Base-by-base conservation (phyloP, 2,797 vertebrate genomes). In the Tokudaia muenninki region DNA sequence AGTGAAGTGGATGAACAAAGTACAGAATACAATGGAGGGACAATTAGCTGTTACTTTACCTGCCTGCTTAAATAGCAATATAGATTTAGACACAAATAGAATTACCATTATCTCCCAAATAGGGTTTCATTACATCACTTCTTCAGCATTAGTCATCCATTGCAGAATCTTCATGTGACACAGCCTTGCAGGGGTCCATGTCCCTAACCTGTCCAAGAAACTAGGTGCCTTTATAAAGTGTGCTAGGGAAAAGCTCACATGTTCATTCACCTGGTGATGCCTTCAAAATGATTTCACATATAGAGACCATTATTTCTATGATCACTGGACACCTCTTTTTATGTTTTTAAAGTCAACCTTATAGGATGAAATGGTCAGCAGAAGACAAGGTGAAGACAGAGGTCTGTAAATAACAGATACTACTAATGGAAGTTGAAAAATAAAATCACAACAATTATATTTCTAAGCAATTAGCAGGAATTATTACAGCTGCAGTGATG, bases 1-100 rank as follows among this genome's bases (percentile, higher is more conserved):
- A 37, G 74, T 17, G 52, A 88, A 95, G 95, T 80, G 21, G 50
- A 92, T 55, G 79, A 94, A 2, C 26, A 82, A 97, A 92, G 41
- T 41, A 65, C 63, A 75, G 63, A 95, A 97, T 59, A 21, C 31
- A 94, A 74, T 70, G 26, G 26, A 52, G 79, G 29, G 22, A 1
- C 82, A 75, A 83, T 94, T 77, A 82, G 52, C 59, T 72, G 22
- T 82, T 82, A 87, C 31, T 94, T 59, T 93, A 96, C 90, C 59
- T 82, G n/a, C 44, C 34, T 90, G 17, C 61, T 89, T 81, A 4
- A 82, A 77, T 0, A 83, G 44, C 22, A 93, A 77, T 59, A n/a
- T 61, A 52, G 31, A 91, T 91, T 95, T 96, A 92, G 24, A 61
- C 6, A 83, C 44, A 91, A 94, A 81, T 19, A 87, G 86, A 31